Base-by-base conservation (phyloP, 2,797 vertebrate genomes). In the Dicrostonyx torquatus region DNA sequence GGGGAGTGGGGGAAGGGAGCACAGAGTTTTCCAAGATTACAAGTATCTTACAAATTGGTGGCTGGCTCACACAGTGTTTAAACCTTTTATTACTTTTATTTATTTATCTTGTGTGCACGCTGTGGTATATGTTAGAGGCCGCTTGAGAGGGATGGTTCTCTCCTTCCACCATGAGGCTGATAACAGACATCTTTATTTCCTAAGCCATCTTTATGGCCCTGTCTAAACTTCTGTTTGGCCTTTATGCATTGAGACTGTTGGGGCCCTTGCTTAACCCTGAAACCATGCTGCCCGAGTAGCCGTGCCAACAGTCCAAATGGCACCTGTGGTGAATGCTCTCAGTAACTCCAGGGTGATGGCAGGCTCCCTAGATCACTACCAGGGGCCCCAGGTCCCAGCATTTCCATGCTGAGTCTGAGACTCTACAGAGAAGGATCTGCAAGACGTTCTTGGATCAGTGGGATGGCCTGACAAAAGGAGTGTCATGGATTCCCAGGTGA, bases 201-300 rank as follows among this genome's bases (percentile, higher is more conserved):
- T 55, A 40, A 58, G 50, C 15, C 68, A 73, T 73, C 53, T 58
- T 31, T 17, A 24, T 40, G 24, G 50, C 8, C 50, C 68, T 55
- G 20, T 20, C 40, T 40, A 55, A 40, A 72, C 40, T 86, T 75
- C 9, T 18, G 14, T 87, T 75, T 73, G 43, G 64, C 15, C 9
- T 58, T 55, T 31, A 89, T 37, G 29, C 43, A 18, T 53, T 72
- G 58, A 17, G 31, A 80, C 66, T 17, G 31, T 53, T 29, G 31
- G 31, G 45, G 1, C 14, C 45, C 29, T 5, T 4, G 17, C 31
- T 29, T 62, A 75, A 37, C 22, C 31, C 22, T 0, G 4, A 17
- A 13, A 5, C n/a, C 18, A 72, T 0, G 22, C 1, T 1, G 45
- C 37, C 45, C 0, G 0, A 50, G 31, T 6, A 66, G 53, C 53